phyloP scores from a whole-genome alignment of 2,888 invertebrate genomes.

The Nemapogon koenigi region DNA sequence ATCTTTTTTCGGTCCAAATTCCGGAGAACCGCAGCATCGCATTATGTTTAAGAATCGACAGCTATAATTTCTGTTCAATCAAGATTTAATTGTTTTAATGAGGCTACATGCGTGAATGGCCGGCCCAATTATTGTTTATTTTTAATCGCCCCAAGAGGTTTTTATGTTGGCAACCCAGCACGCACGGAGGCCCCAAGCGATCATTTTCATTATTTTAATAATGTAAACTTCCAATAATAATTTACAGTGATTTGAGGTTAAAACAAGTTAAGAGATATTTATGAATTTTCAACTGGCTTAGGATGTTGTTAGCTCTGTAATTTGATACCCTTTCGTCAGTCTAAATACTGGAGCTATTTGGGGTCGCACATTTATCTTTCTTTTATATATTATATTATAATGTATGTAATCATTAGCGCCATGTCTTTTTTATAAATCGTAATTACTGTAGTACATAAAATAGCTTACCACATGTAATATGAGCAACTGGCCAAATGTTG shows the following conservation, averaged over 20 bases:
- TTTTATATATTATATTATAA: too few relatives aligned
- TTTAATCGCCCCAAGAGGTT: slow-evolving; percentile 64
- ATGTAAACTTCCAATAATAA: slow-evolving; percentile 65
- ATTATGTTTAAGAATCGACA: slow-evolving; percentile 64
- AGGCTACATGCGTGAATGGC: slow-evolving; percentile 63
- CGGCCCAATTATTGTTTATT: slow-evolving; percentile 66
- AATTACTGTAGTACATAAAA: too few relatives aligned
- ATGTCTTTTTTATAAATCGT: too few relatives aligned
- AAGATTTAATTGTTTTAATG: slow-evolving; percentile 67
- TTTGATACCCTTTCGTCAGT: slow-evolving; percentile 42
- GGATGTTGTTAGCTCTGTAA: slow-evolving; percentile 45
- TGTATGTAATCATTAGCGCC: too few relatives aligned
- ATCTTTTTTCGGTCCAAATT: slow-evolving; percentile 60
- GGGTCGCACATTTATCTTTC: too few relatives aligned
- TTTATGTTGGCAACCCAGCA: slow-evolving; percentile 60
- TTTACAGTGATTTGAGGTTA: slow-evolving; percentile 64
- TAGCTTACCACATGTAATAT: too few relatives aligned
- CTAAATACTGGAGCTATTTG: too few relatives aligned
- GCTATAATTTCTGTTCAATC: slow-evolving; percentile 66
- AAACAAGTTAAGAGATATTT: slow-evolving; percentile 60
- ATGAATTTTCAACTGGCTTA: slow-evolving; percentile 45
- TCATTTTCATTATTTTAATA: slow-evolving; percentile 67
- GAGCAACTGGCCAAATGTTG: too few relatives aligned
- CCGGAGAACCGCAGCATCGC: slow-evolving; percentile 48
- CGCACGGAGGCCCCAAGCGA: slow-evolving; percentile 56